Evolutionary conservation across 2,797 vertebrate species (phyloP), one percentile per base, ranked within the genome.

Genomic region (Echeneis naucrates): DNA sequence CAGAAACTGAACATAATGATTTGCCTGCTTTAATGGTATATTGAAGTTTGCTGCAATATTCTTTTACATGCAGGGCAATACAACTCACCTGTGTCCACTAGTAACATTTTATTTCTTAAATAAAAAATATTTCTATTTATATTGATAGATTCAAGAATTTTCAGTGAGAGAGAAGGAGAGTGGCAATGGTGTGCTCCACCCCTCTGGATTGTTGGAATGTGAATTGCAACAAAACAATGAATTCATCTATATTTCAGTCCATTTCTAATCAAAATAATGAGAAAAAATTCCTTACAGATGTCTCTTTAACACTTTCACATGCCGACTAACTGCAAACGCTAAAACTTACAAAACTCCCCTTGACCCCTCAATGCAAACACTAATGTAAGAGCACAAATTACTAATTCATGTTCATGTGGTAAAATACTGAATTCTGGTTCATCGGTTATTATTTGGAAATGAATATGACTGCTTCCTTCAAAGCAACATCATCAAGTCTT

Each of bases 401-500:
- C 10, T 37, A 16, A 45, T 48, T 56, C 35, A 37, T 32, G 32
- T 13, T 23, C 4, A 27, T 4, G 0, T 17, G 40, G 17, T 24
- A 13, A 48, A 13, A 26, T 52, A 13, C 16, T 37, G 23, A 26
- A 0, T 3, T 8, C 7, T 6, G 5, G 21, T 23, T 23, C 23
- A 48, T 11, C 2, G n/a, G 6, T 37, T 57, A 16, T 17, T 24
- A 21, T 32, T 26, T 14, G 1, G 33, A 27, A 35, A 17, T n/a
- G 24, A 53, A 65, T 19, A 50, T 42, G 63, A 27, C 24, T 11
- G 21, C 59, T 44, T 62, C 47, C 12, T 35, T 52, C 17, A 3
- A 37, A 70, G 63, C 51, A 11, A 26, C 38, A 67, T 75, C 37
- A 38, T 40, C 30, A 35, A 44, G 60, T 11, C n/a, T 65, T 23